Conservation (phyloP, 2,888 invertebrate species). For the Gortyna flavago region DNA sequence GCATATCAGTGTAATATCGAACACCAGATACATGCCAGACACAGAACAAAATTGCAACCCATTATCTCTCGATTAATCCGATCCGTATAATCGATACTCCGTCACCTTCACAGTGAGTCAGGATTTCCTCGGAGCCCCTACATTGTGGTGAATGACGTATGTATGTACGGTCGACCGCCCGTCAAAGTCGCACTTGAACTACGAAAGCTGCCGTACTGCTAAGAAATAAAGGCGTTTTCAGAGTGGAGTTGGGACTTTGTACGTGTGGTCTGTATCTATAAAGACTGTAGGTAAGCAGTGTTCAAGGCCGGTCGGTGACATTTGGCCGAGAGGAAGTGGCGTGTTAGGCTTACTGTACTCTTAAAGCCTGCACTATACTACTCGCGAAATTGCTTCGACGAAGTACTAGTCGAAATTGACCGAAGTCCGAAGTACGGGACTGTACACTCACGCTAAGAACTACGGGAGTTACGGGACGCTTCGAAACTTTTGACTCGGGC, state of each 20-base stretch:
- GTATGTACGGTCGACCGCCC: not conserved
- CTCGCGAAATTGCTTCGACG: too few relatives aligned
- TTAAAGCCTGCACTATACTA: too few relatives aligned
- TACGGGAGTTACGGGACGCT: too few relatives aligned
- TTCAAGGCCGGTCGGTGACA: conserved; percentile 59
- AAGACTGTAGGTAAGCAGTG: conserved; percentile 18
- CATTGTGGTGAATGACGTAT: conserved; percentile 33
- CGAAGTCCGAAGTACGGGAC: too few relatives aligned
- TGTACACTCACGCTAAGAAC: too few relatives aligned
- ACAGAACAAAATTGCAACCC: not conserved
- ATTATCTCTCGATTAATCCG: conserved; percentile 27
- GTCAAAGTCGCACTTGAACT: not conserved
- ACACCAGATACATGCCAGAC: not conserved
- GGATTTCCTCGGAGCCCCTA: conserved; percentile 28
- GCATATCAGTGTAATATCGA: conserved; percentile 38
- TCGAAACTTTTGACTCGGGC: too few relatives aligned
- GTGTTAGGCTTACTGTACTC: conserved; percentile 5
- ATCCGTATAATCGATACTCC: conserved; percentile 19
- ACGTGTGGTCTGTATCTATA: conserved; percentile 10
- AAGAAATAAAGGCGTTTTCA: not conserved
- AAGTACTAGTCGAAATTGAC: too few relatives aligned
- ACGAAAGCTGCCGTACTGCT: not conserved
- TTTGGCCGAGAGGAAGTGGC: conserved; percentile 60
- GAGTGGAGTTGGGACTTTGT: not conserved
- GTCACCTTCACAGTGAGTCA: conserved; percentile 34